A percentile compares a stretch with the other conserved stretches of the same genome.
Evolutionary conservation across 2,888 invertebrate species (phyloP).

Genomic region (Tanytarsus gracilentus): DNA sequence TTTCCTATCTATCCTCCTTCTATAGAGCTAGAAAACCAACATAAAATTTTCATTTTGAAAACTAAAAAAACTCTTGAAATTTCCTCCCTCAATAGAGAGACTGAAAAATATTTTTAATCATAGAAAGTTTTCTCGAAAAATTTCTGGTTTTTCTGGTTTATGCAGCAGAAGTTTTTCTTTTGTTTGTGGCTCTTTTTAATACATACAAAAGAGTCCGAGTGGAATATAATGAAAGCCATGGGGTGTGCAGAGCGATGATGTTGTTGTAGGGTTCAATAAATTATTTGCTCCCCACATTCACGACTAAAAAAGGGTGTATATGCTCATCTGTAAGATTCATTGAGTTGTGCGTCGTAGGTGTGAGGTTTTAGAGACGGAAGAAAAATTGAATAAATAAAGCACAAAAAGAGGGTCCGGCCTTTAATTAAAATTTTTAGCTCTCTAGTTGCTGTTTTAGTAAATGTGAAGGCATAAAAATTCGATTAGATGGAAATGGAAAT

Average conservation of each 20-base stretch:
- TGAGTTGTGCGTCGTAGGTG: constrained; percentile 11
- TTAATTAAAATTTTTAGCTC: constrained; percentile 28
- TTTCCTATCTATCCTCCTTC: not conserved
- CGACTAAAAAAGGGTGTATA: constrained; percentile 4
- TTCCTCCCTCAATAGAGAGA: not conserved
- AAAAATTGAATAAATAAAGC: constrained; percentile 29
- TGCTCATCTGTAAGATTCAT: constrained; percentile 28
- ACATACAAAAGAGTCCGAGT: not conserved
- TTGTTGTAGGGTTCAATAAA: constrained; percentile 19
- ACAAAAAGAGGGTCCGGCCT: constrained; percentile 26
- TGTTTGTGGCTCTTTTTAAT: not conserved
- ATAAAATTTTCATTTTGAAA: constrained; percentile 15
- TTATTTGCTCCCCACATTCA: constrained; percentile 13
- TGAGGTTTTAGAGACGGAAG: not conserved
- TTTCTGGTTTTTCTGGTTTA: constrained; percentile 17
- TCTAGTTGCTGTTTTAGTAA: constrained; percentile 2
- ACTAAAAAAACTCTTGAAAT: not conserved
- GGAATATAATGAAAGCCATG: not conserved
- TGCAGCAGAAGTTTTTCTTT: constrained; percentile 24
- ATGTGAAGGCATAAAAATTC: constrained; percentile 26
- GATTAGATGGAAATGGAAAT: constrained; percentile 24
- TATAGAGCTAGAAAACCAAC: not conserved
- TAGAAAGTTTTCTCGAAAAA: constrained; percentile 18
- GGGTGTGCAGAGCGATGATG: not conserved
- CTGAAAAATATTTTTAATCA: constrained; percentile 24